These are phyloP conservation scores for Hylomyscus alleni DNA, from an alignment of 2,797 vertebrate species.

Conservation along the genomic window DNA sequence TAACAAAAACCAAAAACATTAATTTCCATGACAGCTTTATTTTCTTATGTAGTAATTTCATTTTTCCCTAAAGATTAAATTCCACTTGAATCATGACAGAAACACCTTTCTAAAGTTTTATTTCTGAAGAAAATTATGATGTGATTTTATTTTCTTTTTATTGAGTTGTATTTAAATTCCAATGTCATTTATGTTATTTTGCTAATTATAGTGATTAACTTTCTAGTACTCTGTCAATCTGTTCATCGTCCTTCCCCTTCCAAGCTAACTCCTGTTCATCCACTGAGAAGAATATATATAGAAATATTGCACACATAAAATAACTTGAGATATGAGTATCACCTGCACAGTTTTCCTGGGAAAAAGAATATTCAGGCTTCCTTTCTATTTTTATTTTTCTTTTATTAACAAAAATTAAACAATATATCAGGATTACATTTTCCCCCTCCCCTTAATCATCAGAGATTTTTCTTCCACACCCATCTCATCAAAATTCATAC, in stretches of 20 bases:
- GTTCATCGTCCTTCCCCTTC: neutral
- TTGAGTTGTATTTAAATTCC: neutral
- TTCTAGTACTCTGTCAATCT: neutral
- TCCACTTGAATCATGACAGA: neutral
- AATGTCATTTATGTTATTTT: neutral
- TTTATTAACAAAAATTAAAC: neutral
- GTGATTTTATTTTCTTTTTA: neutral
- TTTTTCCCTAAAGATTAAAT: slow-evolving; percentile 8
- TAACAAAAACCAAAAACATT: neutral
- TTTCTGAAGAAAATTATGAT: neutral
- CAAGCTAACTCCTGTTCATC: neutral
- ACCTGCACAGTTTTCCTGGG: neutral
- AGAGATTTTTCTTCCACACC: neutral
- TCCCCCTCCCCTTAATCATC: neutral
- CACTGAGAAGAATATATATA: neutral
- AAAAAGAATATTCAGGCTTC: rapidly evolving
- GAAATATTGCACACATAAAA: neutral
- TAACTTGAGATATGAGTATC: neutral
- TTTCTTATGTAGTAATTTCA: slow-evolving; percentile 23
- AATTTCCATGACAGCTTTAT: slow-evolving; percentile 40
- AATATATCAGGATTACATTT: neutral
- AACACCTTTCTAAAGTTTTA: neutral
- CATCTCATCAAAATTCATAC: neutral
- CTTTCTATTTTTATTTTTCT: neutral
- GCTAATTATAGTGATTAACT: neutral